Evolutionary conservation across 2,888 invertebrate species (phyloP).

Genomic region (Coelopa pilipes): DNA sequence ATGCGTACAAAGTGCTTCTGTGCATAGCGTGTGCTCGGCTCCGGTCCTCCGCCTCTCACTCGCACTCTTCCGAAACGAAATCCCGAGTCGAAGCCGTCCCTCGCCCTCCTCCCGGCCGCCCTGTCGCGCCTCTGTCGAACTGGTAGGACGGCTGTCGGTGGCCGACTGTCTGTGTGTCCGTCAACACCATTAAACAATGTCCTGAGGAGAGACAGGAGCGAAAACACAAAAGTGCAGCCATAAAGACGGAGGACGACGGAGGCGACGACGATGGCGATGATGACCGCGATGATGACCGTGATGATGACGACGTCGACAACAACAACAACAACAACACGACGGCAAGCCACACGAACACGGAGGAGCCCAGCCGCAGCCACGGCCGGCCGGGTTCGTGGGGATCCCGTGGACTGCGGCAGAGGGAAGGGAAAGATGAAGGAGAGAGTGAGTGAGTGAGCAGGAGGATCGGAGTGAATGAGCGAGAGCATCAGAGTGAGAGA

Average conservation of each 20-base stretch:
- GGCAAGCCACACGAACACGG: background rate
- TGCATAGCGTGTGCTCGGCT: slow-evolving; percentile 45
- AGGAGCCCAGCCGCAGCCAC: too few species aligned
- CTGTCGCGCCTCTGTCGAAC: background rate
- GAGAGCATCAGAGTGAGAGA: background rate
- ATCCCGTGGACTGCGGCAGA: background rate
- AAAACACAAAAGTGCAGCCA: slow-evolving; percentile 45
- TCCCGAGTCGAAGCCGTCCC: background rate
- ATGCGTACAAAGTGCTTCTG: slow-evolving; percentile 62
- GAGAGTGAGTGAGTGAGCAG: background rate
- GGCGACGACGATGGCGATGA: slow-evolving; percentile 25
- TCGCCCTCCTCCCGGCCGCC: background rate
- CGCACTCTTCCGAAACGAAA: too few species aligned
- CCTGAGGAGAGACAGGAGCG: slow-evolving; percentile 45
- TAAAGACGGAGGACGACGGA: slow-evolving; percentile 53
- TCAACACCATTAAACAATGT: slow-evolving; percentile 57
- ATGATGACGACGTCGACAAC: slow-evolving; percentile 32
- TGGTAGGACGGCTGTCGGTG: background rate
- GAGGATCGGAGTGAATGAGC: background rate
- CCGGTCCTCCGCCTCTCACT: slow-evolving; percentile 13
- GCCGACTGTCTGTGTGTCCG: slow-evolving; percentile 42
- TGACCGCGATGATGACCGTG: slow-evolving; percentile 34
- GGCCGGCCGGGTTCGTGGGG: too few species aligned
- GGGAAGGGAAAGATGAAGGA: background rate
- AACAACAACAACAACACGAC: slow-evolving; percentile 22